Evolutionary conservation across 1,140 invertebrate genomes (phyloP).

Genomic region (Drosophila insularis): DNA sequence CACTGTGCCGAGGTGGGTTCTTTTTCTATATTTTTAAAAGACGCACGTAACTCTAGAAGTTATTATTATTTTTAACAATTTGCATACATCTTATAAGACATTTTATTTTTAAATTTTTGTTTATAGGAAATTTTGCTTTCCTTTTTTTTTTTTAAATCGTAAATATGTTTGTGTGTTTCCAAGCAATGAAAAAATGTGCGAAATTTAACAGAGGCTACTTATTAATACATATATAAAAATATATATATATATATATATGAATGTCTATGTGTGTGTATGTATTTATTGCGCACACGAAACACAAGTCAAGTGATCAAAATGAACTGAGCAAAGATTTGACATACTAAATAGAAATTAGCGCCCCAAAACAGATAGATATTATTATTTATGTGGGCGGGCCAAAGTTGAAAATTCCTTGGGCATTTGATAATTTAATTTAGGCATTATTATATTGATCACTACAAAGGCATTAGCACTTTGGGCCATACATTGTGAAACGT

Average conservation of each 20-base stretch:
- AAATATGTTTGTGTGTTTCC: conserved; percentile 26
- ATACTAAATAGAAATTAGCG: conserved; percentile 51
- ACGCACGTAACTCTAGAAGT: conserved; percentile 18
- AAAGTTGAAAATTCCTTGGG: conserved; percentile 41
- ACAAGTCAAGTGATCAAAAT: conserved; percentile 67
- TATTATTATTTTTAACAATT: conserved; percentile 72
- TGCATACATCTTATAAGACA: conserved; percentile 37
- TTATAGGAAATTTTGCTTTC: conserved; percentile 37
- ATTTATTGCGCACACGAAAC: conserved; percentile 58
- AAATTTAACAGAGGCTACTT: conserved; percentile 43
- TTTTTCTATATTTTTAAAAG: conserved; percentile 30
- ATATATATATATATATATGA: conserved; percentile 6
- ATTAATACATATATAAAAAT: conserved; percentile 12
- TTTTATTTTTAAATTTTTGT: conserved; percentile 69
- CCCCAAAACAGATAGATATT: conserved; percentile 35
- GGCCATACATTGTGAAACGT: conserved; percentile 46
- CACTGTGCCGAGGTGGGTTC: conserved; percentile 26
- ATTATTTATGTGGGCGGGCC: conserved; percentile 63
- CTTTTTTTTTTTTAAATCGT: conserved; percentile 22
- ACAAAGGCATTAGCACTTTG: conserved; percentile 35
- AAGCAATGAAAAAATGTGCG: conserved; percentile 51
- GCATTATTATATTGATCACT: conserved; percentile 20
- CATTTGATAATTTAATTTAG: conserved; percentile 15
- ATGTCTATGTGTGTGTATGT: conserved; percentile 15
- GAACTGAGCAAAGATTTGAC: conserved; percentile 21